Conservation (phyloP, 2,888 invertebrate species). For the Drosophila infuscata region DNA sequence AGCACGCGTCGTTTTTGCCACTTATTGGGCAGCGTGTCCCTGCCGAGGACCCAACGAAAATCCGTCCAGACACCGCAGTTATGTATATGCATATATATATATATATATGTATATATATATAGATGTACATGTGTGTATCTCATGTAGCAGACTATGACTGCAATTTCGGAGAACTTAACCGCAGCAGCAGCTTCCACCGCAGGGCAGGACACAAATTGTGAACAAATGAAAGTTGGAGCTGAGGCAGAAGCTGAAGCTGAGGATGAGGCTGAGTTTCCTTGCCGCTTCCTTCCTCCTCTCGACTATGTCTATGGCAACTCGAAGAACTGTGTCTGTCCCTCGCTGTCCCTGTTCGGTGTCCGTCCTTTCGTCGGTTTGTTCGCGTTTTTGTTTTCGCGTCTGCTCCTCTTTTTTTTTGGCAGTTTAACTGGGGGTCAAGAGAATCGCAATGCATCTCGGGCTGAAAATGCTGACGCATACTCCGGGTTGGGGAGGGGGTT, state of each 20-base stretch:
- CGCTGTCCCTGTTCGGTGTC: constrained; percentile 2
- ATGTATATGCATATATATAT: constrained; percentile 4
- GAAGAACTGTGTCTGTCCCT: constrained; percentile 2
- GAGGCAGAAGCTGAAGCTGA: constrained; percentile 54
- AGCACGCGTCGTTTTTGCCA: constrained; percentile 72
- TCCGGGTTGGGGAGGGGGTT: neutral
- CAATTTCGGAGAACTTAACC: constrained; percentile 78
- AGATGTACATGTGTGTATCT: constrained; percentile 24
- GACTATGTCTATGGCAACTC: constrained; percentile 53
- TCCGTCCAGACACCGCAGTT: constrained; percentile 25
- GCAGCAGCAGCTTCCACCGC: constrained; percentile 65
- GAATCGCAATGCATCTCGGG: constrained; percentile 65
- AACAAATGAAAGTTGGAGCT: constrained; percentile 74
- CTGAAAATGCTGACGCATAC: constrained; percentile 60
- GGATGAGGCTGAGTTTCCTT: constrained; percentile 28
- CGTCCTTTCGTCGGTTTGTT: constrained; percentile 15
- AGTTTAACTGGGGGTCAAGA: constrained; percentile 76
- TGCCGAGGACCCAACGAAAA: constrained; percentile 3
- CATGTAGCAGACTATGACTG: constrained; percentile 71
- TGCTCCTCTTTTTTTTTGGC: constrained; percentile 53
- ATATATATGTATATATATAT: constrained; percentile 3
- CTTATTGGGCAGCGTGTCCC: constrained; percentile 69
- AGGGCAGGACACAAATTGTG: constrained; percentile 78
- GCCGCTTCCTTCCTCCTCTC: neutral
- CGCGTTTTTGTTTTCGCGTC: constrained; percentile 50